A percentile compares a stretch with the other conserved stretches of the same genome.
Evolutionary conservation across 1,140 invertebrate genomes (phyloP).

Genomic region (Vollenhovia emeryi): DNA sequence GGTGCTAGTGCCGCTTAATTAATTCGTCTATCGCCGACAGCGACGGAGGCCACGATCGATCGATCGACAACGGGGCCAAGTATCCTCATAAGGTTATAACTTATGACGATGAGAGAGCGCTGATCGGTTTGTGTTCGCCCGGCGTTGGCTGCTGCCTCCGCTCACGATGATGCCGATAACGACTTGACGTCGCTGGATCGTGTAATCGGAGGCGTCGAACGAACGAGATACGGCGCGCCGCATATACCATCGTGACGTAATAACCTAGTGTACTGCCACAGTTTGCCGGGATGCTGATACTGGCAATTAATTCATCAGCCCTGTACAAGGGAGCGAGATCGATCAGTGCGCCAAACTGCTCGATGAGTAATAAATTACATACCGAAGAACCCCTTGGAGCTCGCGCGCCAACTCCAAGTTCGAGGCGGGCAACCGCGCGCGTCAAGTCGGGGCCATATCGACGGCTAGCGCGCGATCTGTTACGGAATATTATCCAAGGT

Average conservation of each 20-base stretch:
- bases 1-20: slow-evolving; percentile 49
- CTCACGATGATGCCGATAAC: slow-evolving; percentile 55
- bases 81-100: slow-evolving; percentile 47
- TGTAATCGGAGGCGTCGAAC: slow-evolving; percentile 58
- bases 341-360: slow-evolving; percentile 3
- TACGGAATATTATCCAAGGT: slow-evolving; percentile 26
- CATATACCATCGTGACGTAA: slow-evolving; percentile 43
- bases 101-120: slow-evolving; percentile 39
- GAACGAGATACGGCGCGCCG: slow-evolving; percentile 37
- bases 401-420: background rate
- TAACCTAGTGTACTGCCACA: slow-evolving; percentile 41
- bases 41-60: slow-evolving; percentile 39
- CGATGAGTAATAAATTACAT: slow-evolving; percentile 55
- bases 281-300: slow-evolving; percentile 52
- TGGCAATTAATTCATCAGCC: slow-evolving; percentile 68
- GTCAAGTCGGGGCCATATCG: background rate
- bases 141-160: slow-evolving; percentile 14
- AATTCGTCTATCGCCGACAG: slow-evolving; percentile 54
- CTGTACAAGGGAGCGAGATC: slow-evolving; percentile 40
- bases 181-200: slow-evolving; percentile 54
- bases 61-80: slow-evolving; percentile 5
- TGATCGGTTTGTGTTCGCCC: slow-evolving; percentile 30
- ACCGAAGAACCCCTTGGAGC: background rate
- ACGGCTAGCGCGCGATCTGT: background rate
- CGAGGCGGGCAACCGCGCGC: too few species aligned